Percentiles rank a stretch among this genome's conserved stretches.
phyloP scores from a whole-genome alignment of 2,888 invertebrate genomes.

The Eristalinus aeneus region DNA sequence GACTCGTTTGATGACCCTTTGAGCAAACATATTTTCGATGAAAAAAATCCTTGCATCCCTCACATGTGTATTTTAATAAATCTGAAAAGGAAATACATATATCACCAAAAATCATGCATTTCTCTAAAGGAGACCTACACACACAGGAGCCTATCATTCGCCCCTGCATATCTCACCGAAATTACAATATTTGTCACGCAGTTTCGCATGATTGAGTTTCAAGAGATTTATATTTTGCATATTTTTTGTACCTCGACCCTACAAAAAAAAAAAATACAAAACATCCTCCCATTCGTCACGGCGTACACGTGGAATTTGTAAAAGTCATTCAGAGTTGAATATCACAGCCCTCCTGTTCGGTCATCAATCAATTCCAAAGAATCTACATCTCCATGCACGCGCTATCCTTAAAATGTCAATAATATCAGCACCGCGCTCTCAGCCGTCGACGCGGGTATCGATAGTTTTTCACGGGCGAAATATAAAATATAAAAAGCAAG shows the following conservation, averaged over 20 bases:
- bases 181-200: background rate
- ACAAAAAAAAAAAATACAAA: background rate
- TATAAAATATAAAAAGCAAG: constrained; percentile 3
- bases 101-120: background rate
- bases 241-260: background rate
- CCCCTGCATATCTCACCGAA: background rate
- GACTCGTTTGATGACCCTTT: background rate
- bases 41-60: background rate
- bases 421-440: constrained; percentile 44
- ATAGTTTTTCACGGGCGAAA: constrained; percentile 19
- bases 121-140: background rate
- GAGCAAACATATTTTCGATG: background rate
- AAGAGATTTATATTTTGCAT: constrained; percentile 9
- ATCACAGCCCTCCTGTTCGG: background rate
- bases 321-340: constrained; percentile 23
- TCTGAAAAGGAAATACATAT: background rate
- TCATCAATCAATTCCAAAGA: constrained; percentile 50
- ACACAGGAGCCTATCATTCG: background rate
- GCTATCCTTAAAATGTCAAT: constrained; percentile 49
- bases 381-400: constrained; percentile 17
- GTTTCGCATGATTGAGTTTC: background rate
- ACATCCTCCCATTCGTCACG: background rate
- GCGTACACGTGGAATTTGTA: constrained; percentile 25
- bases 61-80: background rate
- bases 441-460: constrained; percentile 13